phyloP scores from a whole-genome alignment of 2,888 invertebrate genomes.

The Brachyptera putata region DNA sequence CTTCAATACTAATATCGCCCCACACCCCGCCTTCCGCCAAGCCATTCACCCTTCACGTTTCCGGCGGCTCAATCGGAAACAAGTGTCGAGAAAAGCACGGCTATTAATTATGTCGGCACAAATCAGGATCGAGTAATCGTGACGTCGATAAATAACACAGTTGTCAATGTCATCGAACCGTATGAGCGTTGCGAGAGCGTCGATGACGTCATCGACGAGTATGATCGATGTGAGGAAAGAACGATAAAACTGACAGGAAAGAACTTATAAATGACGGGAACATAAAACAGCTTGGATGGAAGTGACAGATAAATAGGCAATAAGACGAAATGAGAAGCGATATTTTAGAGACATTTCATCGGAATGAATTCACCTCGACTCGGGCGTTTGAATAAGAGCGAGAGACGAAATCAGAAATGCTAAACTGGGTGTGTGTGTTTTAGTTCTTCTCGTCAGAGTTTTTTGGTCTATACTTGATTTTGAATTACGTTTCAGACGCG shows the following conservation, averaged over 20 bases:
- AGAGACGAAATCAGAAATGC: no score
- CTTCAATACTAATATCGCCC: no score
- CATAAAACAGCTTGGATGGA: constrained; percentile 16
- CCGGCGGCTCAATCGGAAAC: no score
- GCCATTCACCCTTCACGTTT: no score
- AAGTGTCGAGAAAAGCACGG: no score
- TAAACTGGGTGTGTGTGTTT: no score
- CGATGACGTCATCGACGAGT: not conserved
- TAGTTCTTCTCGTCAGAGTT: no score
- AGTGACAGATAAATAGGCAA: constrained; percentile 16
- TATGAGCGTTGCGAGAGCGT: not conserved
- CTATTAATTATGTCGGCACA: not conserved
- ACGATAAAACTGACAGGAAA: constrained; percentile 15
- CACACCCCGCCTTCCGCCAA: no score
- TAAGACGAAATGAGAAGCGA: constrained; percentile 13
- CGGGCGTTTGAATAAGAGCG: no score
- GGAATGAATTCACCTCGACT: no score
- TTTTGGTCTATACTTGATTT: no score
- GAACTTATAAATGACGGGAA: constrained; percentile 13
- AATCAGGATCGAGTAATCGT: constrained; percentile 12
- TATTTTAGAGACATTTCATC: not conserved
- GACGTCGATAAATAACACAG: constrained; percentile 16
- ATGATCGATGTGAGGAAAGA: constrained; percentile 16
- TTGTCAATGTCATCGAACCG: constrained; percentile 15
- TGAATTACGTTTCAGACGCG: no score